Conservation (phyloP, 2,888 invertebrate species). For the Dilophus febrilis region DNA sequence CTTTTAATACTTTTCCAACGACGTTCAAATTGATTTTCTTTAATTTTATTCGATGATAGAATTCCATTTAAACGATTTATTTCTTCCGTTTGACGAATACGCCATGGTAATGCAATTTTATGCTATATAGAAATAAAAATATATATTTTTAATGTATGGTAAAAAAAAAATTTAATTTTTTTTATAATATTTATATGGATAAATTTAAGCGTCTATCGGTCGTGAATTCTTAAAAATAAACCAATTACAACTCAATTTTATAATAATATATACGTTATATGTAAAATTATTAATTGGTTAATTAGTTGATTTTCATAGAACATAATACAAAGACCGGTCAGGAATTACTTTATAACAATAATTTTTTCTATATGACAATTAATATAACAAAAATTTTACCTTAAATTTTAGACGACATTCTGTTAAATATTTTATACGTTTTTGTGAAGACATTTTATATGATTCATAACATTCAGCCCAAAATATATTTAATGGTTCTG, state of each 20-base stretch:
- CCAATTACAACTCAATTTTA: too few species aligned
- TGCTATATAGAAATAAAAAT: slow-evolving; percentile 21
- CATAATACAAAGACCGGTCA: too few species aligned
- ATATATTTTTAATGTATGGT: too few species aligned
- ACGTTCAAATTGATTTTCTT: slow-evolving; percentile 31
- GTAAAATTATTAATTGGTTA: too few species aligned
- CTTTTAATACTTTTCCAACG: slow-evolving; percentile 38
- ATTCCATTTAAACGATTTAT: slow-evolving; percentile 33
- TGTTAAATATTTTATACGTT: slow-evolving; percentile 34
- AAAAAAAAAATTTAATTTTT: slow-evolving; percentile 6
- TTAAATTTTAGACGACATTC: slow-evolving; percentile 39
- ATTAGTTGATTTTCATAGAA: too few species aligned
- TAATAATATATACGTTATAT: too few species aligned
- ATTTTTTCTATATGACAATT: neutral
- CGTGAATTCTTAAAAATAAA: too few species aligned
- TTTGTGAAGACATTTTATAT: slow-evolving; percentile 37
- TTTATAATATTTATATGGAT: too few species aligned
- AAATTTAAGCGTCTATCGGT: too few species aligned
- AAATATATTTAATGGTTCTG: slow-evolving; percentile 37
- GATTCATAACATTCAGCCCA: slow-evolving; percentile 44
- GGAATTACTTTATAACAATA: too few species aligned
- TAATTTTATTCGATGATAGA: slow-evolving; percentile 32
- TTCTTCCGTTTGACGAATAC: slow-evolving; percentile 34
- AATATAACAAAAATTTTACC: slow-evolving; percentile 17
- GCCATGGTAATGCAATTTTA: slow-evolving; percentile 35